Conservation (phyloP, 2,888 invertebrate genomes). For the Limnephilus marmoratus region DNA sequence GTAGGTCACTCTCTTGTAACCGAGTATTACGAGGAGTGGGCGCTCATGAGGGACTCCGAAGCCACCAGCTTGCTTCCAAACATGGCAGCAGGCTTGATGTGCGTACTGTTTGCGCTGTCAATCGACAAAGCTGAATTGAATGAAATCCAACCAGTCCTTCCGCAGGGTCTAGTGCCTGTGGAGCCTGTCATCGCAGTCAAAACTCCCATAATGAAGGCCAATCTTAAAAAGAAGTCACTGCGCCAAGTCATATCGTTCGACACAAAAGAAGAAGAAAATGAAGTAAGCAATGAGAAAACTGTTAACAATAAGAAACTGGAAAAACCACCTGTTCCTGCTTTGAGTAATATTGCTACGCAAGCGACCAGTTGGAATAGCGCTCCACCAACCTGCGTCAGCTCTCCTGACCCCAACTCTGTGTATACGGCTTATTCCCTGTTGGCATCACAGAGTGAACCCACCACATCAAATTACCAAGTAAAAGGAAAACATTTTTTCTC, state of each 20-base stretch:
- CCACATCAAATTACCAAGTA: slow-evolving; percentile 73
- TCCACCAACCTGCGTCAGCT: slow-evolving; percentile 80
- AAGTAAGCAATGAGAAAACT: slow-evolving; percentile 55
- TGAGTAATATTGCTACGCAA: slow-evolving; percentile 60
- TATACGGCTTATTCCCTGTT: slow-evolving; percentile 68
- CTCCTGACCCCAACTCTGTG: slow-evolving; percentile 74
- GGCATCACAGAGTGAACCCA: slow-evolving; percentile 74
- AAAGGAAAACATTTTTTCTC: slow-evolving; percentile 75
- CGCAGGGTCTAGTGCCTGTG: slow-evolving; percentile 73
- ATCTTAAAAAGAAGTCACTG: slow-evolving; percentile 73
- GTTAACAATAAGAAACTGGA: neutral
- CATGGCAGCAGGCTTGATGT: slow-evolving; percentile 91
- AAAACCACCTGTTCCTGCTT: neutral
- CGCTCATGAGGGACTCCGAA: slow-evolving; percentile 89
- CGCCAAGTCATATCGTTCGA: slow-evolving; percentile 77
- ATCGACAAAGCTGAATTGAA: slow-evolving; percentile 92
- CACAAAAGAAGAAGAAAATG: slow-evolving; percentile 67
- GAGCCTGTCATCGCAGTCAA: slow-evolving; percentile 86
- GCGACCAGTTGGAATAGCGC: slow-evolving; percentile 76
- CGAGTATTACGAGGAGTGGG: slow-evolving; percentile 91
- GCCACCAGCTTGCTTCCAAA: slow-evolving; percentile 87
- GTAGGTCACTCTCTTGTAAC: slow-evolving; percentile 81
- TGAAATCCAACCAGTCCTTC: slow-evolving; percentile 75
- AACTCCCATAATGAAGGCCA: slow-evolving; percentile 77
- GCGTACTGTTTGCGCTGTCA: slow-evolving; percentile 94